These are phyloP conservation scores for Buphagus erythrorhynchus DNA, from an alignment of 2,797 vertebrate species.

Conservation along the genomic window DNA sequence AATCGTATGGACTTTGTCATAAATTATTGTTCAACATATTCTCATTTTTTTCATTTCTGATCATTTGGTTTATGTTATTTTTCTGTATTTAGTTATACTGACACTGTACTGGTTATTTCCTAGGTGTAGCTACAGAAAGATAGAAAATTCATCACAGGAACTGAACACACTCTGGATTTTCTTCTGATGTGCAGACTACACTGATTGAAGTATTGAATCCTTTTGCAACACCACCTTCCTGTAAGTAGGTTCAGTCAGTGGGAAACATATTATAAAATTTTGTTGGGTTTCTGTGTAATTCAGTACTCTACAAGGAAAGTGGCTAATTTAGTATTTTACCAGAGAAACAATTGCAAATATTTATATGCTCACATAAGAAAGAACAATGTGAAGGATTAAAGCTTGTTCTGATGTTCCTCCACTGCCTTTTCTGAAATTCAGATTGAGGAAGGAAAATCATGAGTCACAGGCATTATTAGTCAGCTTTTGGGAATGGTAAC, in stretches of 20 bases:
- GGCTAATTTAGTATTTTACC: neutral
- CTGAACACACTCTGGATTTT: constrained; percentile 55
- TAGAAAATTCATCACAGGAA: constrained; percentile 9
- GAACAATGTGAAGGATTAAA: neutral
- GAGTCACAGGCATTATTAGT: neutral
- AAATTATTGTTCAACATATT: neutral
- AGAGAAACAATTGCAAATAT: neutral
- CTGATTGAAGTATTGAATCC: neutral
- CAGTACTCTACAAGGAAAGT: neutral
- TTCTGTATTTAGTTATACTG: neutral
- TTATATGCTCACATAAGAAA: neutral
- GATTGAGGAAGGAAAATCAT: neutral
- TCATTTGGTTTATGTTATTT: neutral
- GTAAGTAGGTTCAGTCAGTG: constrained; percentile 62
- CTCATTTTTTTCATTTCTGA: neutral
- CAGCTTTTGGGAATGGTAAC: neutral
- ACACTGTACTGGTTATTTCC: constrained; percentile 13
- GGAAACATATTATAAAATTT: neutral
- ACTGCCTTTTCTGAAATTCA: neutral
- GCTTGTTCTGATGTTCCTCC: neutral
- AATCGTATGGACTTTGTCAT: neutral
- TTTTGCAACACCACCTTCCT: neutral
- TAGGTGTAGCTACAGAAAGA: constrained; percentile 41
- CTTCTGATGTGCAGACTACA: neutral
- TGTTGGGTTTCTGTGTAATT: neutral